phyloP scores from a whole-genome alignment of 2,797 vertebrate genomes.

The Luscinia luscinia region DNA sequence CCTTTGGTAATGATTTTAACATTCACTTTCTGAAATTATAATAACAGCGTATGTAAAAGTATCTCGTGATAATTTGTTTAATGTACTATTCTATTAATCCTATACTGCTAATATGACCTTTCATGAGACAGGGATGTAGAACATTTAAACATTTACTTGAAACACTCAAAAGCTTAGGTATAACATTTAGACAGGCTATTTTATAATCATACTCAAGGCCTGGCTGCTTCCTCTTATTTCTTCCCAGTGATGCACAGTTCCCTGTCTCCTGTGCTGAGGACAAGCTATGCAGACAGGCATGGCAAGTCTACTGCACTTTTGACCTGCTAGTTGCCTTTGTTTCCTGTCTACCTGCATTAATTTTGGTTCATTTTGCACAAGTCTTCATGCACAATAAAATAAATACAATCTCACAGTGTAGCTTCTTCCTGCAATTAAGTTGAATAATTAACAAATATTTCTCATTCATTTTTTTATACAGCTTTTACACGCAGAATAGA shows the following conservation, averaged over 20 bases:
- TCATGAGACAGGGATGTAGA: not conserved
- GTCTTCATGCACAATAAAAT: not conserved
- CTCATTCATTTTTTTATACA: not conserved
- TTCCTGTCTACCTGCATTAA: constrained; percentile 62
- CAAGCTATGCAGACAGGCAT: constrained; percentile 35
- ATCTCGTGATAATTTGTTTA: not conserved
- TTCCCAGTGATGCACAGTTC: not conserved
- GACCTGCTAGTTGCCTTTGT: constrained; percentile 46
- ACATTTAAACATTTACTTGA: not conserved
- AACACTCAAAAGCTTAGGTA: not conserved
- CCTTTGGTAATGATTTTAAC: not conserved
- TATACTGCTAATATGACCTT: not conserved
- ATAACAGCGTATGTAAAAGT: not conserved
- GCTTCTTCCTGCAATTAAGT: not conserved
- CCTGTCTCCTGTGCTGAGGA: constrained; percentile 8
- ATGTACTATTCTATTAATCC: not conserved
- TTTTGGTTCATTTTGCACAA: constrained; percentile 27
- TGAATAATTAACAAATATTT: constrained; percentile 12
- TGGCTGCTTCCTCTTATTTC: not conserved
- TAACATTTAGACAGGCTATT: not conserved
- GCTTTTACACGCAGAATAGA: not conserved
- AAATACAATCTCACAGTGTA: not conserved
- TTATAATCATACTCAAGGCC: not conserved
- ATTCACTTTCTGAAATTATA: not conserved
- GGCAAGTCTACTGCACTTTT: constrained; percentile 60